Evolutionary conservation across 1,140 invertebrate species (phyloP), one percentile per base, ranked within the genome.

Genomic region (Saccostrea glomerata): DNA sequence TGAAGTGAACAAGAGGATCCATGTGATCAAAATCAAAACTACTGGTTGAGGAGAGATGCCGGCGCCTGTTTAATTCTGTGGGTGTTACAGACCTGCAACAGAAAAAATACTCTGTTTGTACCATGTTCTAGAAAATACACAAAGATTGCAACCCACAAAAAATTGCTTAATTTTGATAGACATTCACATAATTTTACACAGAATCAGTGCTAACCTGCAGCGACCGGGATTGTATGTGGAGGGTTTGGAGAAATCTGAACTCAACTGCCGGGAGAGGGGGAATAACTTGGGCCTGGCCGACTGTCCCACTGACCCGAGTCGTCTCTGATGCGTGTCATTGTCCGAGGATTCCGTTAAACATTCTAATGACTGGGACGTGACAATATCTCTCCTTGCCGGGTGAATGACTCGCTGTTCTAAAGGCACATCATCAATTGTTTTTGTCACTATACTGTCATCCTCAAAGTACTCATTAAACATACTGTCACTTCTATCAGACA

Each of bases 391-490:
- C 11, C 23, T 55, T 17, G 84, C 70, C 13, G 91, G 91, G 40
- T 90, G 89, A 25, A 91, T 84, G 25, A 93, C 89, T 56, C 87
- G n/a, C 60, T 92, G 90, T 23, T 91, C 90, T 58, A 89, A 90
- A 47, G 90, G 91, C 25, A 92, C 23, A 47, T 93, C 91, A 90
- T 93, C 93, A 77, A 93, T 93, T 1, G 92, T 92, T 87, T 93
- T 92, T 12, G 88, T 90, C 89, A 92, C 91, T 12, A 90, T 90
- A 36, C 85, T 88, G 12, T 92, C 91, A 40, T 91, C 88, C 30
- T 92, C 91, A 91, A 93, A 93, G 86, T 94, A 94, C 88, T 93
- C 93, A 87, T 94, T 92, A 90, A 93, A 93, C 89, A 93, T 93
- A 84, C 93, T 94, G 82, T 90, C 90, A 87, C 92, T 93, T 25